A percentile compares a stretch with the other conserved stretches of the same genome.
phyloP scores from a whole-genome alignment of 2,888 invertebrate species.

The Dorcus parallelipipedus region DNA sequence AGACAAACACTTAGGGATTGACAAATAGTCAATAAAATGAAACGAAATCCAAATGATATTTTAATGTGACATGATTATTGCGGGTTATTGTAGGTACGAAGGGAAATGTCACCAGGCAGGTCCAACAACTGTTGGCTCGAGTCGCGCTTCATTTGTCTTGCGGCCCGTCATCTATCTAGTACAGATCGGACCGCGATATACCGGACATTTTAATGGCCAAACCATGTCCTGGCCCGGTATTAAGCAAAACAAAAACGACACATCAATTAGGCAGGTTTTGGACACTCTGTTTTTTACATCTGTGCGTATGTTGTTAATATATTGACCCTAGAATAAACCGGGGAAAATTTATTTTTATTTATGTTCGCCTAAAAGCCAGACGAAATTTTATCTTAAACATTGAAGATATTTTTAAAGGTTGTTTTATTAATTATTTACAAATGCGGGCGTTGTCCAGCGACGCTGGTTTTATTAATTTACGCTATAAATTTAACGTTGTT shows the following conservation, averaged over 20 bases:
- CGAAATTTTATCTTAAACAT: constrained; percentile 2
- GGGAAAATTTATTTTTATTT: not conserved
- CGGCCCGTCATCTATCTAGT: constrained; percentile 59
- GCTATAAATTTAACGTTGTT: not conserved
- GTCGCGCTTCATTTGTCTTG: constrained; percentile 50
- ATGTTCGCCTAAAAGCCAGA: not conserved
- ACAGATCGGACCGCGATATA: constrained; percentile 61
- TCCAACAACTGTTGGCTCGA: constrained; percentile 21
- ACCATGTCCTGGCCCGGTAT: constrained; percentile 60
- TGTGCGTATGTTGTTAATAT: constrained; percentile 29
- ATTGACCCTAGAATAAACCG: constrained; percentile 12
- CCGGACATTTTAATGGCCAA: constrained; percentile 68
- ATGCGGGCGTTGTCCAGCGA: constrained; percentile 11
- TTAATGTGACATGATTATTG: constrained; percentile 35
- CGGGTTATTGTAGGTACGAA: constrained; percentile 23
- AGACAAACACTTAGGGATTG: constrained; percentile 1
- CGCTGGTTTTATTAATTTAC: constrained; percentile 12
- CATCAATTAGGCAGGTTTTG: constrained; percentile 63
- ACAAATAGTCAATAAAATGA: constrained; percentile 25
- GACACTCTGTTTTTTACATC: constrained; percentile 37
- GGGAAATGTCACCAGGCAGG: constrained; percentile 24
- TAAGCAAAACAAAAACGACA: constrained; percentile 68
- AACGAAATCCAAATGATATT: constrained; percentile 29
- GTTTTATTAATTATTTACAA: constrained; percentile 17
- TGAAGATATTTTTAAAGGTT: constrained; percentile 5